Percentiles rank a stretch among this genome's conserved stretches.
Evolutionary conservation across 2,797 vertebrate genomes (phyloP).

Genomic region (Agapornis canus): DNA sequence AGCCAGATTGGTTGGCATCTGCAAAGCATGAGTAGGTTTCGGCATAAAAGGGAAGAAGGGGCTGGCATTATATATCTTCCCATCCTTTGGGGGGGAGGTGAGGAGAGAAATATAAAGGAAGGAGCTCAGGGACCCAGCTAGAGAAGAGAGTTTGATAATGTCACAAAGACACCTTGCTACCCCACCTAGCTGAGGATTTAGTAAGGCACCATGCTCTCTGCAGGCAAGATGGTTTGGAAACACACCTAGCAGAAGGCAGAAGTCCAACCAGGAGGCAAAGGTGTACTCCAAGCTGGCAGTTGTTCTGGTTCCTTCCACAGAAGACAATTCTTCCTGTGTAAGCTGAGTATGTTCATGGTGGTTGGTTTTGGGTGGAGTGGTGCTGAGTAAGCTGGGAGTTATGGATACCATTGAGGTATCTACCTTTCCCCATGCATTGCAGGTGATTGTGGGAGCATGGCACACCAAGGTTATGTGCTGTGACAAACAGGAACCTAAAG

Average conservation of each 20-base stretch:
- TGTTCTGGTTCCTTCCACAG: constrained; percentile 10
- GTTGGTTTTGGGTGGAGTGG: not conserved
- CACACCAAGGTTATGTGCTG: not conserved
- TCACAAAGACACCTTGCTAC: not conserved
- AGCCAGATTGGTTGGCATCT: not conserved
- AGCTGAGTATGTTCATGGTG: not conserved
- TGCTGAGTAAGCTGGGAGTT: constrained; percentile 40
- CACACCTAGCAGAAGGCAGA: not conserved
- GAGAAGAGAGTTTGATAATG: not conserved
- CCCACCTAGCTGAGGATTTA: not conserved
- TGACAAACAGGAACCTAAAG: constrained; percentile 61
- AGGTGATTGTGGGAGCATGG: constrained; percentile 22
- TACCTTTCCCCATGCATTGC: constrained; percentile 2
- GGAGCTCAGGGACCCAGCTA: not conserved
- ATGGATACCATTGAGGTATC: constrained; percentile 43
- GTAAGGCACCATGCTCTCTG: not conserved
- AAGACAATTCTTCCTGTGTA: not conserved
- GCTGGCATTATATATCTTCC: not conserved
- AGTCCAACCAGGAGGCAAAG: not conserved
- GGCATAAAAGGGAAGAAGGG: not conserved
- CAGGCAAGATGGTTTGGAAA: not conserved
- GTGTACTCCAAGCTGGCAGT: not conserved
- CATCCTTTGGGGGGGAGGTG: not conserved
- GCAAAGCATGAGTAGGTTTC: not conserved
- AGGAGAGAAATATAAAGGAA: not conserved